Evolutionary conservation across 2,113 vertebrate species (phyloP).

Genomic region (Glareola pratincola): DNA sequence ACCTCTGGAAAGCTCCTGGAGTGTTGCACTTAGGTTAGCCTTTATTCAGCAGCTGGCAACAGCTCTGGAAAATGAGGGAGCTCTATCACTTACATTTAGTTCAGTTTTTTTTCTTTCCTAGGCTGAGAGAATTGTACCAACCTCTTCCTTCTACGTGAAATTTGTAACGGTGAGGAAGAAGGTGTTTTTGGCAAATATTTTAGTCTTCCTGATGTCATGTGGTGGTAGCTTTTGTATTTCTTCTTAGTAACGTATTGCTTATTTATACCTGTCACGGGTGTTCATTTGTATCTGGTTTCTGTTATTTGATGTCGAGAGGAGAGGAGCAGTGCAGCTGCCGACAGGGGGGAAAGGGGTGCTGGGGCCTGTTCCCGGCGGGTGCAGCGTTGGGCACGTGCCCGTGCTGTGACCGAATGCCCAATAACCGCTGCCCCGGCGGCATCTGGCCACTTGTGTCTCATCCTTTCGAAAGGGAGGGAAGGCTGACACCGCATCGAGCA

Average conservation of each 20-base stretch:
- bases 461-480: not conserved
- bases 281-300: not conserved
- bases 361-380: fast-evolving
- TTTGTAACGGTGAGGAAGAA: not conserved
- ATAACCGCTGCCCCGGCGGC: fast-evolving
- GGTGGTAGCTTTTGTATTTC: not conserved
- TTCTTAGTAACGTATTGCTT: fast-evolving
- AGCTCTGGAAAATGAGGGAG: not conserved
- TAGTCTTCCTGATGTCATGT: not conserved
- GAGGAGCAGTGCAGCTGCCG: not conserved
- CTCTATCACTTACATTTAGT: not conserved
- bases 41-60: fast-evolving
- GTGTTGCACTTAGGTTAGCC: not conserved
- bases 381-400: not conserved
- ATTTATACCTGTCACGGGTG: fast-evolving
- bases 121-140: not conserved
- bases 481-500: fast-evolving
- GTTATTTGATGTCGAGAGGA: fast-evolving
- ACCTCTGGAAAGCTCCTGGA: not conserved
- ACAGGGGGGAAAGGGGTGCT: fast-evolving
- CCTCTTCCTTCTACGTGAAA: not conserved
- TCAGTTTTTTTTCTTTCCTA: not conserved
- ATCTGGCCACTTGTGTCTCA: fast-evolving
- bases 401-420: fast-evolving
- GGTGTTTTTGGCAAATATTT: not conserved